Evolutionary conservation across 2,888 invertebrate species (phyloP), one percentile per base, ranked within the genome.

Genomic region (Lymantria dispar): DNA sequence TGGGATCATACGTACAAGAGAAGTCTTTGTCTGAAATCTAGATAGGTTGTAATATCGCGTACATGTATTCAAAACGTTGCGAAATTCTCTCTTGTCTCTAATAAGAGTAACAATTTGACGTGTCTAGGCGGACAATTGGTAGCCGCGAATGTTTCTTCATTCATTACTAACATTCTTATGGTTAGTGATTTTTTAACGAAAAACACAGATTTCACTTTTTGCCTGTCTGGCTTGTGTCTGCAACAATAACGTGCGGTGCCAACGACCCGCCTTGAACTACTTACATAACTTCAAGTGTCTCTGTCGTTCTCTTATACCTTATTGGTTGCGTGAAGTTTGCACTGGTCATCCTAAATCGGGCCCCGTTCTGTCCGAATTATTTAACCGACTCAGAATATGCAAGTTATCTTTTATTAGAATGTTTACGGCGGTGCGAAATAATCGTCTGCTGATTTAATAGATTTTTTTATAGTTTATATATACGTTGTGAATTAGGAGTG

Each of bases 181-280:
- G 56, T 55, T 58, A 10, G 58, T 54, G 55, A 53, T 51, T 64
- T 61, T 69, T 72, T 60, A 62, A 70, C 72, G 78, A 83, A 87
- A 87, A 85, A 74, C 77, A 73, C 77, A 76, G 78, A 85, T 88
- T 89, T 88, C 85, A 85, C 85, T 88, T 90, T 89, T 90, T 90
- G 87, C 69, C 72, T 79, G 90, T 89, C 90, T 90, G 85, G 86
- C 76, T 72, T 67, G 72, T 72, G 89, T 89, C 88, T 89, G 85
- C 74, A 79, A 71, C 74, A 74, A 79, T 80, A 78, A 74, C 72
- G 83, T 75, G 77, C 68, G 76, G 72, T 72, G 87, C 76, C 88
- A 83, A 79, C 74, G 88, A 87, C 85, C 89, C 72, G 76, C 90
- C 90, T 90, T 90, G 90, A 87, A 88, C 88, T 78, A 88, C 72